Evolutionary conservation across 2,113 vertebrate genomes (phyloP).

Genomic region (Sterna hirundo): DNA sequence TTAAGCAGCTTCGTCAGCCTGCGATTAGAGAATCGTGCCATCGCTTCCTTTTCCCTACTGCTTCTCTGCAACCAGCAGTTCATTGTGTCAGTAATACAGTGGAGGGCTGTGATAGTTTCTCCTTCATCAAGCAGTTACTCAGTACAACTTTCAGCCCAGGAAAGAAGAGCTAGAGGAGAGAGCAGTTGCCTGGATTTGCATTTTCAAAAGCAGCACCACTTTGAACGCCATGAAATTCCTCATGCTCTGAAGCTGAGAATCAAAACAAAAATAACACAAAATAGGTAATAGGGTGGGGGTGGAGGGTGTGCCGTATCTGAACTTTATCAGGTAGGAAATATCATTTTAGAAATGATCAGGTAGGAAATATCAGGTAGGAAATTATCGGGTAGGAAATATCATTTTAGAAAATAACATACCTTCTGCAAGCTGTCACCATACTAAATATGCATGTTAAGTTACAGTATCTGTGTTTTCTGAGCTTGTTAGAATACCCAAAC

Average conservation of each 20-base stretch:
- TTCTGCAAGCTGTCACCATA: not conserved
- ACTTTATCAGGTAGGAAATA: not conserved
- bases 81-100: not conserved
- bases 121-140: not conserved
- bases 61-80: not conserved
- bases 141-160: not conserved
- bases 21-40: rapidly evolving
- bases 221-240: not conserved
- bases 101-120: not conserved
- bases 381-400: too few relatives aligned
- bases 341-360: too few relatives aligned
- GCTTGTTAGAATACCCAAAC: not conserved
- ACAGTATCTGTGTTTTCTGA: not conserved
- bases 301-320: not conserved
- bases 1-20: not conserved
- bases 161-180: not conserved
- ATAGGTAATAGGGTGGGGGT: not conserved
- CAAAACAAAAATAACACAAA: not conserved
- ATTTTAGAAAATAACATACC: not conserved
- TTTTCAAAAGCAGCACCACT: not conserved
- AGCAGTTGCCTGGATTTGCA: not conserved
- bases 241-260: not conserved
- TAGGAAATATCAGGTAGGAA: too few relatives aligned
- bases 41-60: not conserved
- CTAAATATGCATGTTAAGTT: not conserved